Percentiles rank a stretch among this genome's conserved stretches.
Conservation (phyloP, 2,888 invertebrate genomes). For the Diabrotica balteata region DNA sequence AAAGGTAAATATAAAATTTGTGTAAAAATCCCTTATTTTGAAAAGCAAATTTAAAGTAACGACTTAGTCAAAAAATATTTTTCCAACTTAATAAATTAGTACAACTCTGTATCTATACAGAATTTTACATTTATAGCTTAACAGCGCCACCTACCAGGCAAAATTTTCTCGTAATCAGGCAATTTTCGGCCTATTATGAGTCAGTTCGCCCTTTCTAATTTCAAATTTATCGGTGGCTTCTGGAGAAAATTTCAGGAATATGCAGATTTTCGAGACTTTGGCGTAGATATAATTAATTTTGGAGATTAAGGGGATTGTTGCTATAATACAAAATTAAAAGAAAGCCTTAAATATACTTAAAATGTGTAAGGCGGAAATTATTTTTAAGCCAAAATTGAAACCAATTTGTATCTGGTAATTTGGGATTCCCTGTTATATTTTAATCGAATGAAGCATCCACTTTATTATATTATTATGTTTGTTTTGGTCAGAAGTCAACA, state of each 20-base stretch:
- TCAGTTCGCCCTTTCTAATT: constrained; percentile 38
- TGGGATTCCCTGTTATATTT: no score
- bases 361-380: background rate
- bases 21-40: no score
- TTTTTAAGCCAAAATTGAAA: background rate
- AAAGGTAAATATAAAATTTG: no score
- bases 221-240: constrained; percentile 32
- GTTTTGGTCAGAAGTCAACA: no score
- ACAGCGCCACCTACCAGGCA: constrained; percentile 39
- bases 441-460: no score
- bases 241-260: constrained; percentile 20
- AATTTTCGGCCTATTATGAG: constrained; percentile 44
- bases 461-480: no score
- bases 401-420: no score
- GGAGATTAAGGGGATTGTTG: background rate
- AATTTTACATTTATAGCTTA: constrained; percentile 44
- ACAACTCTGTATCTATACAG: no score
- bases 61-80: no score
- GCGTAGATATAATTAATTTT: constrained; percentile 26
- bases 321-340: no score
- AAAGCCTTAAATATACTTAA: background rate
- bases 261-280: constrained; percentile 25
- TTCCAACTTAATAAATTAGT: no score
- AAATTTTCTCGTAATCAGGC: constrained; percentile 42
- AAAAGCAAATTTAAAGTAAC: no score